These are phyloP conservation scores for Margarornis squamiger DNA, from an alignment of 2,797 vertebrate species.

Conservation along the genomic window DNA sequence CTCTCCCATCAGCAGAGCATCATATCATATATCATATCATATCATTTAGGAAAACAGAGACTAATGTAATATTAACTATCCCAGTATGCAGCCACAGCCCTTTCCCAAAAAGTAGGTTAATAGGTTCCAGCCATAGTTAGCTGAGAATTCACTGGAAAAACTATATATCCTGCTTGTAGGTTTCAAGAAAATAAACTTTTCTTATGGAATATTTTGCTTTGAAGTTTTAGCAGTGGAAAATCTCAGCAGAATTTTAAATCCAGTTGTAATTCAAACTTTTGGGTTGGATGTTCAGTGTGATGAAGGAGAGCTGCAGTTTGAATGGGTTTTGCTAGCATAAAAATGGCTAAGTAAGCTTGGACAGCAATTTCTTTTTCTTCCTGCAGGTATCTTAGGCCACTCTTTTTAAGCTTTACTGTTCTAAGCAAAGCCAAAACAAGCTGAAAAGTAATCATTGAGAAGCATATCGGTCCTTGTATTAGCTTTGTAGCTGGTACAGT, in stretches of 20 bases:
- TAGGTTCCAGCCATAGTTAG: neutral
- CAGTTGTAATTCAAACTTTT: neutral
- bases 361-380: neutral
- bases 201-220: neutral
- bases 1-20: neutral
- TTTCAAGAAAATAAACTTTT: neutral
- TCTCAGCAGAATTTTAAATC: neutral
- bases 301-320: neutral
- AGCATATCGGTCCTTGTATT: neutral
- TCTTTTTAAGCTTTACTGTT: slow-evolving; percentile 19
- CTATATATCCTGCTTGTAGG: neutral
- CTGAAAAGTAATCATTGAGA: neutral
- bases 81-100: neutral
- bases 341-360: neutral
- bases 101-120: neutral
- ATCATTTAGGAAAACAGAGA: neutral
- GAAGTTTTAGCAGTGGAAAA: neutral
- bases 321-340: neutral
- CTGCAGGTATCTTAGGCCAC: neutral
- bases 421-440: slow-evolving; percentile 15
- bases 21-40: neutral
- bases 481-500: neutral
- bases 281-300: neutral
- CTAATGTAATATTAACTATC: neutral
- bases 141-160: slow-evolving; percentile 4